Evolutionary conservation across 2,888 invertebrate species (phyloP).

Genomic region (Neria commutata): DNA sequence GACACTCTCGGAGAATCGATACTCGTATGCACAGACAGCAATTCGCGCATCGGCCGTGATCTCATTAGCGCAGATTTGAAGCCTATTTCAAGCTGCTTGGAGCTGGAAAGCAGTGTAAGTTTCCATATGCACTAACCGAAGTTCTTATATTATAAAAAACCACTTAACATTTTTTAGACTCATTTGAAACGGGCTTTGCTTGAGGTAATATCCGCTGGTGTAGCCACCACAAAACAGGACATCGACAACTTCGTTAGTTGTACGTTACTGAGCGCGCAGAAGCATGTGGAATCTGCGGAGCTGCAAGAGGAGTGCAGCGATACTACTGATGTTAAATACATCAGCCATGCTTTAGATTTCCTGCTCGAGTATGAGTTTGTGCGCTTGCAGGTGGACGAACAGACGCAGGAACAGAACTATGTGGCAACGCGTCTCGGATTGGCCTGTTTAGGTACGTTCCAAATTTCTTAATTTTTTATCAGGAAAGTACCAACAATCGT

Average conservation of each 20-base stretch:
- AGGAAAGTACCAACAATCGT: background rate
- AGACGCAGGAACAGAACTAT: conserved; percentile 64
- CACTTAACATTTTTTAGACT: conserved; percentile 38
- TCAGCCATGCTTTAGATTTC: conserved; percentile 71
- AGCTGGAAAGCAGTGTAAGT: conserved; percentile 66
- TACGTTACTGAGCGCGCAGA: conserved; percentile 68
- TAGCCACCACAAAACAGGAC: conserved; percentile 74
- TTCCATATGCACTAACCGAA: background rate
- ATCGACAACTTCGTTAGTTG: conserved; percentile 79
- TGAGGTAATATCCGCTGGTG: conserved; percentile 87
- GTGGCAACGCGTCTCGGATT: conserved; percentile 85
- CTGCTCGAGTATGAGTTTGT: conserved; percentile 83
- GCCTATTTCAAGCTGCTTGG: conserved; percentile 83
- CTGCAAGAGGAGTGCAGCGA: no score
- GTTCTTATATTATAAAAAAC: background rate
- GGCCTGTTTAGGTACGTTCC: conserved; percentile 74
- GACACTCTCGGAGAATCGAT: conserved; percentile 85
- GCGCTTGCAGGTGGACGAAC: conserved; percentile 66
- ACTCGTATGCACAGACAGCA: conserved; percentile 80
- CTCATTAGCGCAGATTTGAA: conserved; percentile 73
- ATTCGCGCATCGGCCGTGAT: conserved; percentile 72
- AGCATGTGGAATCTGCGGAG: conserved; percentile 17
- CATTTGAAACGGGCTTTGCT: conserved; percentile 77
- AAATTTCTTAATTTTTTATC: no score
- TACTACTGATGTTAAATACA: conserved; percentile 43